Base-by-base conservation (phyloP, 1,140 invertebrate genomes). In the Halotydeus destructor region DNA sequence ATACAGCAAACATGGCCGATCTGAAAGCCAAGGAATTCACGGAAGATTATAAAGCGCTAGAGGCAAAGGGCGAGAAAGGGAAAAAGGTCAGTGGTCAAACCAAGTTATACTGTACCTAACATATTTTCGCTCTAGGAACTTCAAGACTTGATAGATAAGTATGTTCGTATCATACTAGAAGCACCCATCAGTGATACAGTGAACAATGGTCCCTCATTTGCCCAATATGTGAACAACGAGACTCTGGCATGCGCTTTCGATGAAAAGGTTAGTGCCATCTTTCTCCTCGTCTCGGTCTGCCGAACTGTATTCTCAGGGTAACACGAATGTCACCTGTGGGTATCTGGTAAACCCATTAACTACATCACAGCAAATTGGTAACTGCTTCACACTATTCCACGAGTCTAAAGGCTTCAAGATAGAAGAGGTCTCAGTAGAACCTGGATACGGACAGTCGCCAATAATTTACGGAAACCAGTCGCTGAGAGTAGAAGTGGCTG, bases 351-450 rank as follows among this genome's bases (percentile, higher is more conserved):
- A 44, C 30, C 21, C 38, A n/a, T 28, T 44, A 2, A 44, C 42
- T 23, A 42, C 42, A 19, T 33, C 42, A 11, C 42, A 44, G 25
- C 34, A 44, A n/a, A 6, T 33, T 22, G 42, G 42, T 21, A 44
- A 44, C 33, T 44, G 42, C 25, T 44, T 44, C 18, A 44, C 42
- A 31, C 19, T 44, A 5, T 44, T 44, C 33, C 42, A 44, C 22
- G n/a, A 21, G n/a, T 44, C 42, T 1, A 5, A 24, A 6, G 5
- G 5, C 12, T 22, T 23, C 6, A 25, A 22, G 16, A 23, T 44
- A 16, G 23, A 40, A 14, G n/a, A 26, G 19, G 38, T 44, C 23
- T 22, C 42, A 11, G 38, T 44, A 21, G 24, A 44, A 18, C 30
- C 42, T 5, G 42, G 42, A 14, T 26, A 38, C 2, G 36, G 34